These are phyloP conservation scores for Operophtera brumata DNA, from an alignment of 2,888 invertebrate genomes.

Conservation along the genomic window DNA sequence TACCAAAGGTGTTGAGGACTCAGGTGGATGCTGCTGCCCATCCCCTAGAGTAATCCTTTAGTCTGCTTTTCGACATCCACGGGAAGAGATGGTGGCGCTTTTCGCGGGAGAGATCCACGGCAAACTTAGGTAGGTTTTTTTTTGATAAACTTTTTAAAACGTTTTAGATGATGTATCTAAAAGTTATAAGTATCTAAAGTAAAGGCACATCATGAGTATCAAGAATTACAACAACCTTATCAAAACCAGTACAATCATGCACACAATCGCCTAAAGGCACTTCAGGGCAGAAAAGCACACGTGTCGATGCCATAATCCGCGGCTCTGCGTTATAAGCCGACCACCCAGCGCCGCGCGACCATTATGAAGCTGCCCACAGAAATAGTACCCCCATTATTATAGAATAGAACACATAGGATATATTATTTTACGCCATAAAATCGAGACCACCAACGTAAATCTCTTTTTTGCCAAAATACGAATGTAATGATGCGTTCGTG, in stretches of 20 bases:
- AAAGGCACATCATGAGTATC: not conserved
- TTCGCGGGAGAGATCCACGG: too few species aligned
- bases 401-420: slow-evolving; percentile 67
- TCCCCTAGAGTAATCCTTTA: too few species aligned
- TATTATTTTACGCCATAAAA: slow-evolving; percentile 72
- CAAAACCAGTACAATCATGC: slow-evolving; percentile 54
- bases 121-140: too few species aligned
- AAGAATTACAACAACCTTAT: slow-evolving; percentile 33
- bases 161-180: too few species aligned
- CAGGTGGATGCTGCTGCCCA: too few species aligned
- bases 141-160: too few species aligned
- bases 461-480: slow-evolving; percentile 52
- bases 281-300: slow-evolving; percentile 66
- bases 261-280: slow-evolving; percentile 67
- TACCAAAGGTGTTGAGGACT: too few species aligned
- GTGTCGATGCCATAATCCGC: slow-evolving; percentile 76
- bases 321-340: slow-evolving; percentile 73
- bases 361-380: slow-evolving; percentile 67
- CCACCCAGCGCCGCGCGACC: slow-evolving; percentile 67
- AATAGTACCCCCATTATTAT: slow-evolving; percentile 72
- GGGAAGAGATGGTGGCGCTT: too few species aligned
- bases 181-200: too few species aligned
- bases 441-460: slow-evolving; percentile 71
- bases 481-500: slow-evolving; percentile 76
- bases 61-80: too few species aligned